Conservation (phyloP, 1,140 invertebrate species). For the Lepidurus apus region DNA sequence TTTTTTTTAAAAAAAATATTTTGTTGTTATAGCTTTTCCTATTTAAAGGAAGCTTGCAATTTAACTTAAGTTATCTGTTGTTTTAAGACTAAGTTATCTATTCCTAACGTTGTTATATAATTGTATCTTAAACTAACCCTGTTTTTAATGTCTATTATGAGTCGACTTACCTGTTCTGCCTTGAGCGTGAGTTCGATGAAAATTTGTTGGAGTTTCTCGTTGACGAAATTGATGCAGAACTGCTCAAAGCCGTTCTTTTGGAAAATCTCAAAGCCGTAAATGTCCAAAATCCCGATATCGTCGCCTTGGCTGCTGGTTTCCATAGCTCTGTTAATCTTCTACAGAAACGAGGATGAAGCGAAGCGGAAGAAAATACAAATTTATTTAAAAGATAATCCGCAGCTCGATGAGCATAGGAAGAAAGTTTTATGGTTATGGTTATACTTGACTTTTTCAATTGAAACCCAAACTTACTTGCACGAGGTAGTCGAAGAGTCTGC, state of each 20-base stretch:
- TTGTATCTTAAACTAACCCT: not conserved
- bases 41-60: not conserved
- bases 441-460: not conserved
- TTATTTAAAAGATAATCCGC: not conserved
- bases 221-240: constrained; percentile 94
- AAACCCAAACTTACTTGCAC: constrained; percentile 52
- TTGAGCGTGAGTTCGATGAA: constrained; percentile 71
- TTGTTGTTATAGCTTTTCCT: not conserved
- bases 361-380: constrained; percentile 24
- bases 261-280: constrained; percentile 65
- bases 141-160: not conserved
- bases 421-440: not conserved
- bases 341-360: constrained; percentile 37
- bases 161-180: constrained; percentile 56
- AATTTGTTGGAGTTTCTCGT: constrained; percentile 73
- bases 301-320: constrained; percentile 49
- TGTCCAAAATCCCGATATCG: constrained; percentile 58
- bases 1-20: no score
- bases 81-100: no score
- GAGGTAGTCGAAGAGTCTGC: constrained; percentile 63
- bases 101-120: not conserved
- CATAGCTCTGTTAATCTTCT: constrained; percentile 62
- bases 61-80: not conserved
- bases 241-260: constrained; percentile 66
- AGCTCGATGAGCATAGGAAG: not conserved